These are phyloP conservation scores for Nanger granti DNA, from an alignment of 2,113 vertebrate species.

Conservation along the genomic window DNA sequence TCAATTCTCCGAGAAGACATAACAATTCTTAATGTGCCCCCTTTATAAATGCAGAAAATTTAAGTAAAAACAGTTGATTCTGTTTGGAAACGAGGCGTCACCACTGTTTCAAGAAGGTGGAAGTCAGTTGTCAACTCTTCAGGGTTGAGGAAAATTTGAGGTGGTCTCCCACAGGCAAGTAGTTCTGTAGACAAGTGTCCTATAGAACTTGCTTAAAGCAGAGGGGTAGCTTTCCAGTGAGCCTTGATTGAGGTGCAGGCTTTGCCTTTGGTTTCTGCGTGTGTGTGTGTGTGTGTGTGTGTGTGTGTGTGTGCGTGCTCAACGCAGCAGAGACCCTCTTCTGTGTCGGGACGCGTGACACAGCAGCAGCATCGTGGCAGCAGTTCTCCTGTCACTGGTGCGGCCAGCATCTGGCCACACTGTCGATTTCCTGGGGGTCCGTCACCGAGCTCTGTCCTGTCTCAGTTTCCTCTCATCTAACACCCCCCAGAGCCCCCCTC, in stretches of 20 bases:
- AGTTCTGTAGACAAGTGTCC: background rate
- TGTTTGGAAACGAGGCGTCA: background rate
- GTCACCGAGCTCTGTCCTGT: background rate
- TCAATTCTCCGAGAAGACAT: background rate
- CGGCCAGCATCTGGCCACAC: no score
- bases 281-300: background rate
- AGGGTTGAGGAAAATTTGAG: background rate
- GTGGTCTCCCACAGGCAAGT: background rate
- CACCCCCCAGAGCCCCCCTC: background rate
- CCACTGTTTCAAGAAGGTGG: background rate
- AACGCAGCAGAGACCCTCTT: background rate
- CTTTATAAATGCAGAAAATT: background rate
- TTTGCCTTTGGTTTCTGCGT: background rate
- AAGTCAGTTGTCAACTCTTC: background rate
- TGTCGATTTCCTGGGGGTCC: background rate
- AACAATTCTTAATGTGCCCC: background rate
- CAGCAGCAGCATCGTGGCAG: background rate
- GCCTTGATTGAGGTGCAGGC: background rate
- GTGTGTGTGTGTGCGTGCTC: background rate
- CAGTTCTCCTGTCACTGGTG: background rate
- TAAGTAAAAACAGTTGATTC: background rate
- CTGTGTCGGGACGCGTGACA: background rate
- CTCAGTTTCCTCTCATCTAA: background rate
- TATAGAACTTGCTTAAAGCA: background rate
- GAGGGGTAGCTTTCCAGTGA: background rate